Percentiles rank a stretch among this genome's conserved stretches.
Evolutionary conservation across 1,140 invertebrate genomes (phyloP).

Genomic region (Megalopta genalis): DNA sequence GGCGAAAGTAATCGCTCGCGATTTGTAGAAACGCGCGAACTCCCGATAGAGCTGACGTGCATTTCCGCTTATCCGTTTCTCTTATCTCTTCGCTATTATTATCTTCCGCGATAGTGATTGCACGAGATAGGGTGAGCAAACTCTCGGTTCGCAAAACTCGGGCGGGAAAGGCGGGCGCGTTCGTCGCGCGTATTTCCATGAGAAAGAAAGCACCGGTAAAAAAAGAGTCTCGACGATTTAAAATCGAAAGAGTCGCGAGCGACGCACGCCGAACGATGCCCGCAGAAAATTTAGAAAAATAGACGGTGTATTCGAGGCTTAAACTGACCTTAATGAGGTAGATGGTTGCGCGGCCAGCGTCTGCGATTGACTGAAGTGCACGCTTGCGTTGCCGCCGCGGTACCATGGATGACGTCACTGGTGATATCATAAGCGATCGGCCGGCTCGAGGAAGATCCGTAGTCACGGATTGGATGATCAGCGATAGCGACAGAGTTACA

Average conservation of each 20-base stretch:
- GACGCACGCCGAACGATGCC: not conserved
- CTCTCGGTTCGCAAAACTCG: not conserved
- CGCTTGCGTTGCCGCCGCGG: conserved; percentile 41
- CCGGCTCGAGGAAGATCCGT: conserved; percentile 1
- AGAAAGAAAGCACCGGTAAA: too few relatives aligned
- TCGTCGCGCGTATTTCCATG: too few relatives aligned
- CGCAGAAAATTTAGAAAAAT: not conserved
- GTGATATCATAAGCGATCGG: conserved; percentile 68
- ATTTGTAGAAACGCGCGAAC: not conserved
- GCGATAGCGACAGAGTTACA: not conserved
- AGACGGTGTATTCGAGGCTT: not conserved
- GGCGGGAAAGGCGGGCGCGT: too few relatives aligned
- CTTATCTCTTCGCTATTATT: not conserved
- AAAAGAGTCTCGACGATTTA: too few relatives aligned
- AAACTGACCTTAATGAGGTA: conserved; percentile 58
- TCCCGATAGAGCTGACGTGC: too few relatives aligned
- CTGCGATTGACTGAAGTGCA: conserved; percentile 65
- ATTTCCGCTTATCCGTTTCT: not conserved
- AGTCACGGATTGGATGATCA: not conserved
- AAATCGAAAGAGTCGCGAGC: too few relatives aligned
- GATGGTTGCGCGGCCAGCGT: conserved; percentile 42
- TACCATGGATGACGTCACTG: conserved; percentile 66
- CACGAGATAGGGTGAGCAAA: not conserved
- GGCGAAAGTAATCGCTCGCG: not conserved
- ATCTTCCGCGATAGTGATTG: not conserved